Evolutionary conservation across 2,797 vertebrate species (phyloP), one percentile per base, ranked within the genome.

Genomic region (Onychomys torridus): DNA sequence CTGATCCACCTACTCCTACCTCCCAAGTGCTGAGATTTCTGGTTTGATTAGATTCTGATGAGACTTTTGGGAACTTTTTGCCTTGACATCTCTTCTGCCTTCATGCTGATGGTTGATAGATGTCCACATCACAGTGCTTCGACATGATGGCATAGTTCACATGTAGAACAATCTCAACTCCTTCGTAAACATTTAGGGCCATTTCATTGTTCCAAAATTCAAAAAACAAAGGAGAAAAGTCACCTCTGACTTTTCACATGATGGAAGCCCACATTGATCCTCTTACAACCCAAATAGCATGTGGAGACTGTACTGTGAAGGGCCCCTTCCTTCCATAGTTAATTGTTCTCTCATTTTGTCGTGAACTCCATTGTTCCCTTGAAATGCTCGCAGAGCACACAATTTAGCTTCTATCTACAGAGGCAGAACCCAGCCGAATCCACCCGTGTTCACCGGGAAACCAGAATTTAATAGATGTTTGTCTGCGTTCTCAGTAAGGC

Each of bases 91-190:
- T 63, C 19, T 17, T 37, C 77, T n/a, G 27, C 59, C 73, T 32
- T 57, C 11, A 0, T 32, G 21, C 4, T 25, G 0, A 4, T 0
- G 32, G 6, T 25, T n/a, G 34, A 59, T 19, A 10, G 6, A n/a
- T 0, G 34, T 61, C 55, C 40, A 0, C 16, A 65, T n/a, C 46
- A 43, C 49, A 34, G 6, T 14, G 16, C 29, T 10, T 6, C 65
- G 23, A 46, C 0, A 12, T 0, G 0, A 32, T 0, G 1, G 16
- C 32, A 1, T 14, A 19, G 67, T 88, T 34, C 49, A 5, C 23
- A 3, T 1, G n/a, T 21, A 8, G 23, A 90, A 55, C 19, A 40
- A 43, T 69, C 57, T 49, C 61, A 61, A 8, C 23, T 43, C 5
- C 55, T 32, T 14, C 73, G 85, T 77, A 79, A 34, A 84, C 1